Evolutionary conservation across 2,113 vertebrate species (phyloP), one percentile per base, ranked within the genome.

Genomic region (Tragelaphus strepsiceros): DNA sequence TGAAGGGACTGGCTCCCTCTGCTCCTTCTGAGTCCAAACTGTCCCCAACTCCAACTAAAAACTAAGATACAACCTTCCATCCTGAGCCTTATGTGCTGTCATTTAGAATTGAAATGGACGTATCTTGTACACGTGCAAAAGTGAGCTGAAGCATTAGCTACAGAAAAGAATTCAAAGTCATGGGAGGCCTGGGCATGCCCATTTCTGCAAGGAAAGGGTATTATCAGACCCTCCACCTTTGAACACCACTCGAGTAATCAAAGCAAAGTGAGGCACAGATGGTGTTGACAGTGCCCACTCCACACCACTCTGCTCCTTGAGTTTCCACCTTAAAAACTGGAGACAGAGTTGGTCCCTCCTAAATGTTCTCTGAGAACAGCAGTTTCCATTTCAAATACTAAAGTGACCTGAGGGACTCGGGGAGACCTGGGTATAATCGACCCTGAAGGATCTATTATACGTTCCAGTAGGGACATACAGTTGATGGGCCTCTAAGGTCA

Each of bases 21-120:
- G 32, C 58, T 74, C 14, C 90, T 71, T 17, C 78, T n/a, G 61
- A 81, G 80, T n/a, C 61, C 51, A 78, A 24, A 0, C 39, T n/a
- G 32, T 61, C 46, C 51, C 59, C 28, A 19, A 0, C 28, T n/a
- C 22, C 30, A 61, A 71, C 67, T 82, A 10, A 64, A 87, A 88
- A 22, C 82, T 9, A 83, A 77, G 61, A 39, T 32, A 9, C 26
- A 28, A 1, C 22, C 61, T 84, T 21, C 54, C 62, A 54, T 35
- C 78, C 62, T 21, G n/a, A 83, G 77, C 49, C 54, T 46, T 1
- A 0, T 6, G 0, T 28, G 13, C 24, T 21, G 1, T 53, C 21
- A 5, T 51, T 62, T 61, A 49, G 58, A 86, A 58, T 77, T 24
- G 5, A 83, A 51, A 24, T 14, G 15, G 51, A 46, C 24, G 24